phyloP scores from a whole-genome alignment of 2,113 vertebrate genomes.

The Ammodytes marinus region DNA sequence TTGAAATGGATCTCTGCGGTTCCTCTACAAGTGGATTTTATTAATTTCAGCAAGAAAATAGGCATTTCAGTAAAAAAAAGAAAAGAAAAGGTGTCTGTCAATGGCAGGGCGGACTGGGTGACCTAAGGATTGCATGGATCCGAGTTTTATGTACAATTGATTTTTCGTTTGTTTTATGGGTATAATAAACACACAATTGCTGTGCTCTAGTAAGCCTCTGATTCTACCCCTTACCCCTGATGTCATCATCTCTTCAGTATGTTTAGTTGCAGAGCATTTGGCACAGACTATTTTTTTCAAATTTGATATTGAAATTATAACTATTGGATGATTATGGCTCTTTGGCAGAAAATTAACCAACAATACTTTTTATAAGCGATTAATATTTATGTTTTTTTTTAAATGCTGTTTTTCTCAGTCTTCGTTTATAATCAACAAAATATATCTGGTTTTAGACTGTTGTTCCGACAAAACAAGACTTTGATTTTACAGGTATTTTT shows the following conservation, averaged over 20 bases:
- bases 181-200: constrained; percentile 69
- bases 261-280: background rate
- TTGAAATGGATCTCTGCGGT: constrained; percentile 7
- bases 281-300: background rate
- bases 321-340: background rate
- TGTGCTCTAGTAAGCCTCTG: constrained; percentile 22
- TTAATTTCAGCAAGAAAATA: constrained; percentile 27
- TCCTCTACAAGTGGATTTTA: constrained; percentile 3
- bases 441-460: background rate
- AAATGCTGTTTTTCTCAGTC: background rate
- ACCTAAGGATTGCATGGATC: constrained; percentile 56
- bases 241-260: background rate
- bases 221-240: background rate
- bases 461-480: background rate
- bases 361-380: background rate
- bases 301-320: background rate
- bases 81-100: constrained; percentile 39
- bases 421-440: background rate
- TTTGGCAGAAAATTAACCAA: background rate
- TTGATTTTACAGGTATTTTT: background rate
- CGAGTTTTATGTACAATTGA: constrained; percentile 75
- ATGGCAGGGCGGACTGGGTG: constrained; percentile 28
- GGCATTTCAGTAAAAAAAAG: constrained; percentile 7
- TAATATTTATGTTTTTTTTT: background rate
- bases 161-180: constrained; percentile 80